These are phyloP conservation scores for Crepidodera aurea DNA, from an alignment of 2,888 invertebrate genomes.

Conservation along the genomic window DNA sequence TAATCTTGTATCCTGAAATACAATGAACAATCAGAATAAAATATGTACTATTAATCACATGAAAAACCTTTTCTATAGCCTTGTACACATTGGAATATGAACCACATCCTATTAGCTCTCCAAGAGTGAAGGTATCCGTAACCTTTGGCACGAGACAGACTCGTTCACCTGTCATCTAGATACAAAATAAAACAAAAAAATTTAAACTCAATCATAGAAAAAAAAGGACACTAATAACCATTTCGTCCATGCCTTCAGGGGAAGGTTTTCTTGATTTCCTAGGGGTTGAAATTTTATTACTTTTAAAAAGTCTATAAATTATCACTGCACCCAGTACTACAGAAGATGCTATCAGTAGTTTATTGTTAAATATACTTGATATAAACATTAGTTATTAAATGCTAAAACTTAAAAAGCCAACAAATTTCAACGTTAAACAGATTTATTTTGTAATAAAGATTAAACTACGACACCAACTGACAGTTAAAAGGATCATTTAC, in stretches of 20 bases:
- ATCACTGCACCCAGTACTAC: slow-evolving; percentile 12
- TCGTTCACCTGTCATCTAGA: slow-evolving; percentile 25
- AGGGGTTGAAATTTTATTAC: background rate
- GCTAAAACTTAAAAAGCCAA: background rate
- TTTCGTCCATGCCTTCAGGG: slow-evolving; percentile 20
- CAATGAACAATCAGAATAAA: background rate
- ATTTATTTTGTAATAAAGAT: too few relatives aligned
- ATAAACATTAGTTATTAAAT: slow-evolving; percentile 12
- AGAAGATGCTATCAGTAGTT: slow-evolving; percentile 9
- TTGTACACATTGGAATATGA: slow-evolving; percentile 33
- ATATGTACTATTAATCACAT: background rate
- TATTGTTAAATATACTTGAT: slow-evolving; percentile 6
- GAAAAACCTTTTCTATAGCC: slow-evolving; percentile 19
- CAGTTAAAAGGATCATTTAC: too few relatives aligned
- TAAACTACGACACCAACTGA: too few relatives aligned
- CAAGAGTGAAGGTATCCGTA: slow-evolving; percentile 18
- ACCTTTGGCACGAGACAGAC: slow-evolving; percentile 11
- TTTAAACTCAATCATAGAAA: slow-evolving; percentile 11
- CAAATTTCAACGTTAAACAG: too few relatives aligned
- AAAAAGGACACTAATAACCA: slow-evolving; percentile 16
- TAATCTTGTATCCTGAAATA: slow-evolving; percentile 19
- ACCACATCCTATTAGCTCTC: slow-evolving; percentile 29
- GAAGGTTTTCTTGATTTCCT: slow-evolving; percentile 14
- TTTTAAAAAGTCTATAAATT: slow-evolving; percentile 6
- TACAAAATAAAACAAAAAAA: slow-evolving; percentile 18